Evolutionary conservation across 2,113 vertebrate genomes (phyloP).

Genomic region (Pseudorasbora parva): DNA sequence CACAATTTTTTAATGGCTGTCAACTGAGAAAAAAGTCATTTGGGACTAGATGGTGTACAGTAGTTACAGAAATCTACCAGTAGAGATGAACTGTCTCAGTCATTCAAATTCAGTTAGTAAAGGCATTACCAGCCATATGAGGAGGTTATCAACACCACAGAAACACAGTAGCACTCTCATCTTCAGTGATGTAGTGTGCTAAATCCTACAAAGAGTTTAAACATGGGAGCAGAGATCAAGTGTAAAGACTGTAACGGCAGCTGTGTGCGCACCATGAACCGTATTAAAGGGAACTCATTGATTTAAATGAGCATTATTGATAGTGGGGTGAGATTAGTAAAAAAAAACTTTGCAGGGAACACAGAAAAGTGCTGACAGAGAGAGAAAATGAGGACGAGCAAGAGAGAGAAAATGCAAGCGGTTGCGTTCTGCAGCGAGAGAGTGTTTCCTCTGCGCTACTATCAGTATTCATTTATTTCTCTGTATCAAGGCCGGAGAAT

Average conservation of each 20-base stretch:
- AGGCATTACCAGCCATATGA: background rate
- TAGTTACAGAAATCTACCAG: background rate
- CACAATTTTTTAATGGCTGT: background rate
- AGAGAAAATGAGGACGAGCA: conserved; percentile 28
- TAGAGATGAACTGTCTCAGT: background rate
- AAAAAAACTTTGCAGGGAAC: conserved; percentile 16
- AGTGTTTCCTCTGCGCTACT: conserved; percentile 10
- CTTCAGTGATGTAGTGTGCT: background rate
- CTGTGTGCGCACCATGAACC: background rate
- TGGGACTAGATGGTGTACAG: background rate
- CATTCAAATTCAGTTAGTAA: background rate
- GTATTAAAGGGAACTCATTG: background rate
- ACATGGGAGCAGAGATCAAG: background rate
- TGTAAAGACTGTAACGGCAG: background rate
- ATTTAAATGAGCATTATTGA: conserved; percentile 38
- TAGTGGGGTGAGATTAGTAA: conserved; percentile 14
- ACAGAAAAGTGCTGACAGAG: conserved; percentile 41
- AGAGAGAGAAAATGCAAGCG: conserved; percentile 27
- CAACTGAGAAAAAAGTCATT: background rate
- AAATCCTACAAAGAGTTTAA: background rate
- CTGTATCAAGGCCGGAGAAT: conserved; percentile 33
- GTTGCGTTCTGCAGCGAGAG: conserved; percentile 9
- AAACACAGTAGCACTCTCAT: background rate
- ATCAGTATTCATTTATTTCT: conserved; percentile 9
- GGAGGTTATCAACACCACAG: background rate